Base-by-base conservation (phyloP, 2,797 vertebrate species). In the Steatocranus sp. region DNA sequence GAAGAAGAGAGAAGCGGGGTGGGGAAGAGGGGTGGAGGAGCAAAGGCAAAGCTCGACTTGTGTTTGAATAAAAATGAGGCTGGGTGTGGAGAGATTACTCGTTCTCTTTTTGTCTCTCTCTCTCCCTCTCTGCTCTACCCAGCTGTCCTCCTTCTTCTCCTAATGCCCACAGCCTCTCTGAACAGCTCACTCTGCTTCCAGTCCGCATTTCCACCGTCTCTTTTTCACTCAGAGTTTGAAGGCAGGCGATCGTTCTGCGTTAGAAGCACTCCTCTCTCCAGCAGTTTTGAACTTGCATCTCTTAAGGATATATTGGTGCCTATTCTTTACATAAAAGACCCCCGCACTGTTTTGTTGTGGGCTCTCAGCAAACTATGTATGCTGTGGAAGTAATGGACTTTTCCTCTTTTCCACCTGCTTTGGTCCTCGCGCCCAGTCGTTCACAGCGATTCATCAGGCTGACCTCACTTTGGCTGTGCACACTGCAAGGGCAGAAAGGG, bases 1-100 rank as follows among this genome's bases (percentile, higher is more conserved):
- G 79, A 80, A 70, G 48, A 86, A 81, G 66, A 81, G 77, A 82
- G 77, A 68, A 66, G 49, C n/a, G 15, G 30, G 66, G 38, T 34
- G 43, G 36, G 83, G 30, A 70, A 61, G 17, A 32, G 85, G 79
- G 79, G 43, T 23, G 73, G 83, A 43, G 78, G 75, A n/a, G 36
- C 30, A 77, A 83, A 76, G 81, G 88, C 87, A 81, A 85, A 88
- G 88, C 89, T 87, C 3, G 48, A 81, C 79, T 84, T 7, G 15
- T 80, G 87, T 92, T 85, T 91, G 91, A 94, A 94, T 93, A 91
- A 86, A 93, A 92, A 94, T 92, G 89, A 94, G 88, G 82, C 87
- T 84, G 88, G 90, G 88, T 90, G 88, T 88, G 90, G 80, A 90
- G 88, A 91, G 91, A 94, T 93, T 90, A 86, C 83, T 89, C 83